phyloP scores from a whole-genome alignment of 1,140 invertebrate species.

The Telenomus remus region DNA sequence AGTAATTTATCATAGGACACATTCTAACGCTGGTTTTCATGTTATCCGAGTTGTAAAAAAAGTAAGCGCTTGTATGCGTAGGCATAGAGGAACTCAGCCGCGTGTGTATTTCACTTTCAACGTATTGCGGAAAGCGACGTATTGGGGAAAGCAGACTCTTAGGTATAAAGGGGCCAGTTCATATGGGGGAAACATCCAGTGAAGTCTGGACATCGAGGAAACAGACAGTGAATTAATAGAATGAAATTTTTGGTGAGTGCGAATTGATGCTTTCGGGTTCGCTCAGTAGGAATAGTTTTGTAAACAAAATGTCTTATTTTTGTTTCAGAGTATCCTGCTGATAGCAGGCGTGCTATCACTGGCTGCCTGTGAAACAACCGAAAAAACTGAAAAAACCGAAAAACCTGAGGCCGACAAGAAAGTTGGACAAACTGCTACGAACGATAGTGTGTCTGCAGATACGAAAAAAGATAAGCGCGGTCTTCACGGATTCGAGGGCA shows the following conservation, averaged over 20 bases:
- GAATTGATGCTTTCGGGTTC: not conserved
- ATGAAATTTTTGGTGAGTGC: conserved; percentile 71
- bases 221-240: conserved; percentile 56
- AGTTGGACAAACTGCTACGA: conserved; percentile 45
- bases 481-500: conserved; percentile 75
- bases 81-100: conserved; percentile 38
- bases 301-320: not conserved
- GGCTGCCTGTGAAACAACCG: conserved; percentile 70
- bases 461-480: conserved; percentile 82
- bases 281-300: not conserved
- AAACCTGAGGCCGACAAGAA: not conserved
- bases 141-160: conserved; percentile 61
- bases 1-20: conserved; percentile 42
- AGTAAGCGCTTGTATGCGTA: conserved; percentile 47
- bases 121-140: conserved; percentile 63
- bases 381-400: conserved; percentile 65
- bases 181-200: conserved; percentile 71
- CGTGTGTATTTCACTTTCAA: conserved; percentile 65
- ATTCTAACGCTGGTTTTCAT: conserved; percentile 50
- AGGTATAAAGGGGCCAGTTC: conserved; percentile 67
- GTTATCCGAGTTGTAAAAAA: conserved; percentile 53
- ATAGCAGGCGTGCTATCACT: conserved; percentile 75
- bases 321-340: conserved; percentile 61
- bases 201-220: conserved; percentile 67
- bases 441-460: conserved; percentile 63